Base-by-base conservation (phyloP, 2,113 vertebrate genomes). In the Melanocharis versteri region DNA sequence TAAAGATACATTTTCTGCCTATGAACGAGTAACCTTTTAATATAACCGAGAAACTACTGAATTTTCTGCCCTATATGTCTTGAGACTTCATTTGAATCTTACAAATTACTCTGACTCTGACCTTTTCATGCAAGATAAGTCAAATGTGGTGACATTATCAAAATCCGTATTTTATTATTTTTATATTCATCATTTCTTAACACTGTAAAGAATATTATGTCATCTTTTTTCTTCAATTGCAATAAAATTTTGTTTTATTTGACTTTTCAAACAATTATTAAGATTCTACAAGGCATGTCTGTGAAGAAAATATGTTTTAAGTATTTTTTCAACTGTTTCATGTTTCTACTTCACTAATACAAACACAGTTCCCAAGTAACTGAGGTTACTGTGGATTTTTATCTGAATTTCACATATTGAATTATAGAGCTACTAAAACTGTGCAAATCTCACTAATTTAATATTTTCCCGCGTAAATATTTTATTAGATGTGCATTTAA, bases 71-170 rank as follows among this genome's bases (percentile, higher is more conserved):
- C 42, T 83, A 40, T 66, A n/a, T 77, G 45, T 83, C 75, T 91
- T 89, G 86, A 89, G 66, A 96, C 37, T 96, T 96, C 61, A 90
- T 94, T 40, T 96, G 90, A 96, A 91, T 96, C n/a, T 80, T 89
- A 66, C 62, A 80, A 93, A 96, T 88, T 88, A 42, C 57, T 96
- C 71, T 65, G 62, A 68, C 47, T 96, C 70, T 96, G 97, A 97
- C 93, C 95, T 97, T 97, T 97, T 84, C 88, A 79, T 91, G 96
- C 84, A 94, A 90, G 96, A 83, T 87, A 93, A 96, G 84, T 96
- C 89, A 96, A 91, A 97, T 27, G 90, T 60, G 72, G 80, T 93
- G 90, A 94, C 93, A 95, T 97, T 94, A 96, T 97, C 86, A 92
- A 90, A 75, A 79, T 42, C n/a, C 47, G 8, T 66, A 79, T 91